Evolutionary conservation across 2,797 vertebrate species (phyloP), one percentile per base, ranked within the genome.

Genomic region (Ctenopoma kingsleyae): DNA sequence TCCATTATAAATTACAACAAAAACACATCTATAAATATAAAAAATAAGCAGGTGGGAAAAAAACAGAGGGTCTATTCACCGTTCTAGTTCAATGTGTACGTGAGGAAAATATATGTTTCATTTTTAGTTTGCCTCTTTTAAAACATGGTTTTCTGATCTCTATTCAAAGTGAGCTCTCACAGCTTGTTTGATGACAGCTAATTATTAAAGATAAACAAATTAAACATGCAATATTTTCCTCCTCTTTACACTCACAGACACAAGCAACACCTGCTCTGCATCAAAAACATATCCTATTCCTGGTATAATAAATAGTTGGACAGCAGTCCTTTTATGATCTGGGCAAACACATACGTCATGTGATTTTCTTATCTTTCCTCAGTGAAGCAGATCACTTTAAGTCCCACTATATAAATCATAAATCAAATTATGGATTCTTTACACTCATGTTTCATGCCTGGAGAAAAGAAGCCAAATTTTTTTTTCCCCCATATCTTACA

Each of bases 281-380:
- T 22, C 17, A 58, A 68, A 80, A 74, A 74, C 68, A 76, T 71
- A 56, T 78, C 75, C 62, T 76, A 57, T 56, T 17, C 30, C 25
- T 61, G 64, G 87, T 68, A 86, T 47, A 84, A 83, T 71, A 80
- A 76, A 55, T 30, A 59, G 53, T 48, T 25, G 30, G 70, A 81
- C 74, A 80, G 73, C 49, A 62, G 67, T 38, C 47, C 64, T 71
- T 84, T 83, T 54, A 76, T 72, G 62, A 71, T 55, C 25, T 12
- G 27, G 16, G 17, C 43, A 76, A 77, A 83, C 76, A 54, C 58
- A 84, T 78, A 81, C 80, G 83, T 85, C 82, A 81, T 69, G 77
- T 61, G 71, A 74, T 71, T 82, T 70, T 41, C 64, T 78, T 63
- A 65, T 71, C 68, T 61, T 70, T 70, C 62, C 76, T 78, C 72